These are phyloP conservation scores for Julus scanicus DNA, from an alignment of 2,888 invertebrate species.

Conservation along the genomic window DNA sequence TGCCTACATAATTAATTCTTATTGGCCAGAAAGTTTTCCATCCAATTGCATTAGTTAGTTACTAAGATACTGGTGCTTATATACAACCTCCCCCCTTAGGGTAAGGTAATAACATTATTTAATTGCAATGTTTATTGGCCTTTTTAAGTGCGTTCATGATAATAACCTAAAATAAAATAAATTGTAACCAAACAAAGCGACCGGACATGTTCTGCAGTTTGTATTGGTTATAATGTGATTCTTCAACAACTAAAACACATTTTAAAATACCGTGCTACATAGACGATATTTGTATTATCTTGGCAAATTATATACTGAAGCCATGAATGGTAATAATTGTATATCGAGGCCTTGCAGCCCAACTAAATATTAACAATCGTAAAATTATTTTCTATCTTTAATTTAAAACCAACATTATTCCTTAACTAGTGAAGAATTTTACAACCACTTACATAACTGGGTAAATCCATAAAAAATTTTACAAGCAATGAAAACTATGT, in stretches of 20 bases:
- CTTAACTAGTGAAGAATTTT: neutral
- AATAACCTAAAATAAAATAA: slow-evolving; percentile 3
- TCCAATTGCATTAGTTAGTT: neutral
- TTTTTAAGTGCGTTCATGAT: neutral
- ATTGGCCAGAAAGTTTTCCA: neutral
- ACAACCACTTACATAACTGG: neutral
- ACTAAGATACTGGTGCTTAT: neutral
- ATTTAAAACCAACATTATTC: neutral
- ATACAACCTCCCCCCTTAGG: neutral
- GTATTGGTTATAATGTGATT: neutral
- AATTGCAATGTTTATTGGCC: neutral
- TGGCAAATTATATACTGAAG: too few relatives aligned
- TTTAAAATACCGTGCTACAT: neutral
- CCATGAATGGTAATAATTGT: too few relatives aligned
- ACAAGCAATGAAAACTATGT: neutral
- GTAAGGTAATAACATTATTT: neutral
- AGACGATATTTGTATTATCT: neutral
- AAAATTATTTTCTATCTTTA: neutral
- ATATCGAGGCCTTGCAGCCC: too few relatives aligned
- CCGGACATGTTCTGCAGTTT: neutral
- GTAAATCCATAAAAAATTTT: neutral
- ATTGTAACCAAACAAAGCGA: neutral
- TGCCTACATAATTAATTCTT: neutral
- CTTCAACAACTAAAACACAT: neutral
- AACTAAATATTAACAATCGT: too few relatives aligned